These are phyloP conservation scores for Petrocephalus sullivani DNA, from an alignment of 2,797 vertebrate genomes.

Conservation along the genomic window DNA sequence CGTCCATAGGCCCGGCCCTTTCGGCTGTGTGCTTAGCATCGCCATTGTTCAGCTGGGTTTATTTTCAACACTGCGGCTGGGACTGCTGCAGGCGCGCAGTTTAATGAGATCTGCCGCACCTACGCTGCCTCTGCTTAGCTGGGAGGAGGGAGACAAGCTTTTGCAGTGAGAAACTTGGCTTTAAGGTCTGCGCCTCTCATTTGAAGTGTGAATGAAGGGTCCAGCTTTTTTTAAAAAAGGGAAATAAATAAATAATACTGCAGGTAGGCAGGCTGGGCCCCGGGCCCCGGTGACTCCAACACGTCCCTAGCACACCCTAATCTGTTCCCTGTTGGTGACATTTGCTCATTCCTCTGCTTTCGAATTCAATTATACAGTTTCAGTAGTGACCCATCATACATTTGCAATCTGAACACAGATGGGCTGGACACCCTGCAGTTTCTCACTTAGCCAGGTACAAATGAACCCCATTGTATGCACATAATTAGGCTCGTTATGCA, in stretches of 20 bases:
- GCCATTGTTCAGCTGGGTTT: background rate
- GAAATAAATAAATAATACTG: background rate
- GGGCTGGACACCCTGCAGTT: background rate
- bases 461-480: conserved; percentile 12
- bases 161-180: background rate
- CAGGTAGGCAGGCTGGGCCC: background rate
- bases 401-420: background rate
- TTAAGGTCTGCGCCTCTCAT: background rate
- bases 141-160: background rate
- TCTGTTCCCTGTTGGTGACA: background rate
- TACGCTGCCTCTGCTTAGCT: background rate
- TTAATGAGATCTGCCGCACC: conserved; percentile 5
- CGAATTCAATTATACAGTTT: background rate
- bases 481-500: conserved; percentile 1
- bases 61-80: background rate
- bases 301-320: background rate
- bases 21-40: background rate
- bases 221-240: background rate
- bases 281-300: background rate
- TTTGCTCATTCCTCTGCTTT: background rate
- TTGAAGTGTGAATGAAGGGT: background rate
- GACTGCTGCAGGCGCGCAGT: background rate
- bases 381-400: background rate
- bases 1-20: background rate
- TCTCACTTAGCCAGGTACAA: conserved; percentile 8